Evolutionary conservation across 2,888 invertebrate species (phyloP), one percentile per base, ranked within the genome.

Genomic region (Caradrina kadenii): DNA sequence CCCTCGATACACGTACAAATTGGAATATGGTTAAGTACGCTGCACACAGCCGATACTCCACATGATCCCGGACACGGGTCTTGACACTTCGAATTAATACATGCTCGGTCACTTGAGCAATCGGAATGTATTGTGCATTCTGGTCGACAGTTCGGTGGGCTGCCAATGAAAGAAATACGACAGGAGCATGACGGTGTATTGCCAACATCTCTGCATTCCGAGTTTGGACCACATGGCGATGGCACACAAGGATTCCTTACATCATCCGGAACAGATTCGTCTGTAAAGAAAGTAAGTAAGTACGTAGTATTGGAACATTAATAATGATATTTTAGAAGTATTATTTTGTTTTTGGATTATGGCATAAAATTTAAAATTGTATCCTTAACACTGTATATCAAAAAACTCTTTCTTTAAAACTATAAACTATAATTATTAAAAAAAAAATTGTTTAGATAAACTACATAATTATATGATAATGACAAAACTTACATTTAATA

Each of bases 21-120:
- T 10, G 98, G 97, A 75, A 97, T 97, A 84, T 98, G 98, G 89
- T 97, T 97, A 49, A 97, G 96, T 39, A 98, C 97, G 62, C 88
- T 94, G 86, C 97, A 97, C 61, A 94, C 91, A 58, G 97, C 96
- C 74, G 95, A 94, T 65, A 96, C 85, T 60, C 98, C 97, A 86
- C 98, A 98, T 52, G 97, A 97, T 22, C 98, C 98, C 3, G 97
- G 97, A 84, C 98, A 98, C 21, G 98, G 98, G 91, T 98, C 98
- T 75, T 94, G 95, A 86, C 98, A 98, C 89, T 96, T 97, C 63
- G 97, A 97, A 76, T 97, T 96, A 61, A 98, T 97, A 88, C 98
- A 98, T 52, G 98, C 98, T 80, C 96, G 94, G 84, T 97, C 96
- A 85, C 97, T 97, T 7, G 97, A 90, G 88, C 98, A 98, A 85